phyloP scores from a whole-genome alignment of 1,140 invertebrate species.

The Calephelis nemesis region DNA sequence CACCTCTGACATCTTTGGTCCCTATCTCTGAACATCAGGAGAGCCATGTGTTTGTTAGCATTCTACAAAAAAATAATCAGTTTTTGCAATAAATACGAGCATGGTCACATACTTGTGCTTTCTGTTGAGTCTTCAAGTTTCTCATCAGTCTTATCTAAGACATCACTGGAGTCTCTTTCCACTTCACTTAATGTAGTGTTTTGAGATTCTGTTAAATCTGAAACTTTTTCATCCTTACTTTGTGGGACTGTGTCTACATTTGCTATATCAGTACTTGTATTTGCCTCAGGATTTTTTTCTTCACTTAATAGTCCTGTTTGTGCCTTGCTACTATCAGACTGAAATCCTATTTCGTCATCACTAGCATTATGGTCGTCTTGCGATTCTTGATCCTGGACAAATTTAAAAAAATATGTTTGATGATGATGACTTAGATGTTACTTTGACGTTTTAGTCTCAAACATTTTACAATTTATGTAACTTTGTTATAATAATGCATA shows the following conservation, averaged over 20 bases:
- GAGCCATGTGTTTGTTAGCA: too few species aligned
- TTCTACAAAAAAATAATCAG: too few species aligned
- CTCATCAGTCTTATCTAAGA: constrained; percentile 11
- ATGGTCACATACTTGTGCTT: constrained; percentile 30
- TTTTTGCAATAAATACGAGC: background rate
- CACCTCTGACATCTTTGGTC: too few species aligned
- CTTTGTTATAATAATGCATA: too few species aligned
- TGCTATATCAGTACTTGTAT: constrained; percentile 11
- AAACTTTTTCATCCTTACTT: constrained; percentile 18
- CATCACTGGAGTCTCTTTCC: constrained; percentile 22
- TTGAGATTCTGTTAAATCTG: constrained; percentile 20
- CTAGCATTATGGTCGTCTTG: constrained; percentile 58
- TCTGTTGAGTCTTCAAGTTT: constrained; percentile 34
- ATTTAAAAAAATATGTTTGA: background rate
- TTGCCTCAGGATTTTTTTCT: constrained; percentile 4
- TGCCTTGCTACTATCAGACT: constrained; percentile 40
- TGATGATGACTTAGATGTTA: too few species aligned
- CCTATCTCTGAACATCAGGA: too few species aligned
- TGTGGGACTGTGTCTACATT: constrained; percentile 8
- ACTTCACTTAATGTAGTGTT: constrained; percentile 20
- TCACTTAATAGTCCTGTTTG: constrained; percentile 7
- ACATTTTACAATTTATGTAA: too few species aligned
- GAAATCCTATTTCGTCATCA: constrained; percentile 48
- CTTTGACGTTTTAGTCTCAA: too few species aligned
- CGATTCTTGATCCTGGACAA: constrained; percentile 41